Base-by-base conservation (phyloP, 2,797 vertebrate species). In the Melanogrammus aeglefinus region DNA sequence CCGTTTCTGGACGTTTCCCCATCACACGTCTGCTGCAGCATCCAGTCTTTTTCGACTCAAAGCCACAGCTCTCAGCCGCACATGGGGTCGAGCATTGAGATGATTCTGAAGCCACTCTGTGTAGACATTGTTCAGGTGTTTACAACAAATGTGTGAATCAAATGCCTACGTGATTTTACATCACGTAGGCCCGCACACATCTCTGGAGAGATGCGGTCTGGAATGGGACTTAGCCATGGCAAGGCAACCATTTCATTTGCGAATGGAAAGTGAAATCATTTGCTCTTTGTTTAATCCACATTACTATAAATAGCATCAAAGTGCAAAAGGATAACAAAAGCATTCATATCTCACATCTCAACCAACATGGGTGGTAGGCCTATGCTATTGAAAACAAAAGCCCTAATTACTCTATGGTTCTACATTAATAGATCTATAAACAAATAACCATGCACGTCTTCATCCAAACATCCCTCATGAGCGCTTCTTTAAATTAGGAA, bases 1-100 rank as follows among this genome's bases (percentile, higher is more conserved):
- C 90, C 74, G 71, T 24, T 63, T 14, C 35, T 21, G 57, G 57
- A n/a, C 57, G 57, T 63, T 21, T 63, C 24, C 63, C 63, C 4
- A 12, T 69, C 63, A 69, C n/a, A 69, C 63, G 63, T 69, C 63
- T 12, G 63, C 63, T 24, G 9, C 63, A 69, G n/a, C 63, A 12
- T 12, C 57, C 47, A 51, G 21, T 13, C 9, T 13, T 69, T 7
- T 12, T 1, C n/a, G 10, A 24, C 63, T 69, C 63, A 27, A 24
- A 24, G 57, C 16, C 51, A 57, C 51, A 57, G 51, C 5, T 6
- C 18, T 6, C 18, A 57, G 51, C 18, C 57, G 8, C 57, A 63
- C 2, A 16, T 4, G 41, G 3, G 12, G 3, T 24, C 24, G 57
- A 9, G 1, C 57, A 2, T 24, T n/a, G 21, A 24, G 57, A 63